phyloP scores from a whole-genome alignment of 1,140 invertebrate genomes.

The Macrotrachela quadricornifera region DNA sequence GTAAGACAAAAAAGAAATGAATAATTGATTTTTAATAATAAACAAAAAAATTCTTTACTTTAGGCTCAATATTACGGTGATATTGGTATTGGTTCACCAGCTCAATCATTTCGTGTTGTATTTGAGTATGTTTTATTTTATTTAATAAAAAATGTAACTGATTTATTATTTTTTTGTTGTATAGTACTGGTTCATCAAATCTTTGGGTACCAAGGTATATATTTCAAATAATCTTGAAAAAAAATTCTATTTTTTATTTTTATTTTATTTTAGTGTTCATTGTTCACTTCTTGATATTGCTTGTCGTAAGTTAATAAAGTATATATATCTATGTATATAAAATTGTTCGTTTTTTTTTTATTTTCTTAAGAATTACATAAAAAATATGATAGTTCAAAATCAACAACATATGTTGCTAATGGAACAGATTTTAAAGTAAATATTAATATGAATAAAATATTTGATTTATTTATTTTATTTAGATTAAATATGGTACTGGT shows the following conservation, averaged over 20 bases:
- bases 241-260: too few relatives aligned
- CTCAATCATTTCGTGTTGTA: conserved; percentile 76
- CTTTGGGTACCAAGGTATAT: conserved; percentile 50
- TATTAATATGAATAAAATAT: too few relatives aligned
- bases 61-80: conserved; percentile 90
- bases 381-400: conserved; percentile 74
- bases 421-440: conserved; percentile 39
- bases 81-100: conserved; percentile 72
- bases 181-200: conserved; percentile 67
- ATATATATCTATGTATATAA: neutral
- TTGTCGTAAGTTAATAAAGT: conserved; percentile 47
- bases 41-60: conserved; percentile 15
- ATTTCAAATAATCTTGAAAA: too few relatives aligned
- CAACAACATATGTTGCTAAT: conserved; percentile 56
- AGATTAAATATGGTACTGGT: conserved; percentile 80
- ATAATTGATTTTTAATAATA: neutral
- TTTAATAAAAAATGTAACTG: too few relatives aligned
- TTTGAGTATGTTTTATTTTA: conserved; percentile 62
- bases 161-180: too few relatives aligned
- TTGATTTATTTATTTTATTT: conserved; percentile 40
- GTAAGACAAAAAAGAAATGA: conserved; percentile 34
- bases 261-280: conserved; percentile 23
- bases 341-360: conserved; percentile 12
- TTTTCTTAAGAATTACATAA: conserved; percentile 49
- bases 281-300: conserved; percentile 77